phyloP scores from a whole-genome alignment of 2,797 vertebrate genomes.

The Oophaga sylvatica region DNA sequence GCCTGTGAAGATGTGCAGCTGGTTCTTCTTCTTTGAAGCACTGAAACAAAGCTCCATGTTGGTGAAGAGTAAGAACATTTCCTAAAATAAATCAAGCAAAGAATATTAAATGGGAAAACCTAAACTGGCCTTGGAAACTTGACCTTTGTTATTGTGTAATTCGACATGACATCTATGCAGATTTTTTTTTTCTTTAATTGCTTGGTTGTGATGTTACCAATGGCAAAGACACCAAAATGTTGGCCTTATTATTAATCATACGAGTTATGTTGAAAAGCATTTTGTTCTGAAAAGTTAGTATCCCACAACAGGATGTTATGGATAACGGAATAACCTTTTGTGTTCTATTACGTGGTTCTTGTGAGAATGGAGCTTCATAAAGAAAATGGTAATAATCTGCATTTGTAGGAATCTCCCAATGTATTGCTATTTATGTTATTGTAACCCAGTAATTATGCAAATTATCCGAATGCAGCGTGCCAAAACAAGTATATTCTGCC shows the following conservation, averaged over 20 bases:
- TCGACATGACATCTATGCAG: neutral
- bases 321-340: too few relatives aligned
- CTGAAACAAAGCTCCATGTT: conserved; percentile 12
- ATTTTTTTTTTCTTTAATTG: neutral
- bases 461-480: too few relatives aligned
- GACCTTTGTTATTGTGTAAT: neutral
- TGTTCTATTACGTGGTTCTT: too few relatives aligned
- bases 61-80: neutral
- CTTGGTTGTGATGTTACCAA: neutral
- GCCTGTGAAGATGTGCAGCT: conserved; percentile 25
- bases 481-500: too few relatives aligned
- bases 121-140: neutral
- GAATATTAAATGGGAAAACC: neutral
- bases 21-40: neutral
- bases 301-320: too few relatives aligned
- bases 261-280: neutral
- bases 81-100: neutral
- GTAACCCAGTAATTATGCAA: too few relatives aligned
- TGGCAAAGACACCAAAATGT: neutral
- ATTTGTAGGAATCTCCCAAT: too few relatives aligned
- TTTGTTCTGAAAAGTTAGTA: too few relatives aligned
- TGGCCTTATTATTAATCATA: neutral
- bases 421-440: too few relatives aligned
- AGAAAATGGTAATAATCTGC: too few relatives aligned
- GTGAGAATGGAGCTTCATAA: too few relatives aligned